These are phyloP conservation scores for Gastrophryne carolinensis DNA, from an alignment of 2,797 vertebrate species.

Conservation along the genomic window DNA sequence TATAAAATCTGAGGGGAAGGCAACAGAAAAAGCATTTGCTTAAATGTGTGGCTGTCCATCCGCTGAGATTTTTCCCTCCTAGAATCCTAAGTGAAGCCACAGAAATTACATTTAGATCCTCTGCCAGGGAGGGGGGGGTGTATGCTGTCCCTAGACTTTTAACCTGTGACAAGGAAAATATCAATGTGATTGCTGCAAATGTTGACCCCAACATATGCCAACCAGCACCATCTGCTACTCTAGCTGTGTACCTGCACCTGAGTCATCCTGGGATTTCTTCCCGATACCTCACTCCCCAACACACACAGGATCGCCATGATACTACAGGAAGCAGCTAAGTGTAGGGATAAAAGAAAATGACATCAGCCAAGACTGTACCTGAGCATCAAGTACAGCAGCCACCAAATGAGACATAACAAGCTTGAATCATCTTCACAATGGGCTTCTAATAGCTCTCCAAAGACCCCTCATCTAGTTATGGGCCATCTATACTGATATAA, in stretches of 20 bases:
- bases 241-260: slow-evolving; percentile 2
- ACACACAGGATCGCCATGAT: neutral
- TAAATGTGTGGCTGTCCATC: neutral
- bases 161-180: neutral
- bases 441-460: too few species aligned
- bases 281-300: neutral
- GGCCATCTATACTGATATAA: too few species aligned
- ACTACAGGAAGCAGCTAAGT: neutral
- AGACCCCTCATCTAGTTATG: too few species aligned
- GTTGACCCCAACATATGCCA: neutral
- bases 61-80: neutral
- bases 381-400: too few species aligned
- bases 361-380: neutral
- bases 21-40: neutral
- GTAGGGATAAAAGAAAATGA: neutral
- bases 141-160: neutral
- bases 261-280: neutral
- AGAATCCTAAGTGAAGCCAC: neutral
- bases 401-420: too few species aligned
- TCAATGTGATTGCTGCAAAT: neutral
- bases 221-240: neutral
- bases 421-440: too few species aligned
- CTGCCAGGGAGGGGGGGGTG: neutral
- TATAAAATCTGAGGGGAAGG: neutral
- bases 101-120: neutral